Base-by-base conservation (phyloP, 2,797 vertebrate species). In the Apodemus agrarius region DNA sequence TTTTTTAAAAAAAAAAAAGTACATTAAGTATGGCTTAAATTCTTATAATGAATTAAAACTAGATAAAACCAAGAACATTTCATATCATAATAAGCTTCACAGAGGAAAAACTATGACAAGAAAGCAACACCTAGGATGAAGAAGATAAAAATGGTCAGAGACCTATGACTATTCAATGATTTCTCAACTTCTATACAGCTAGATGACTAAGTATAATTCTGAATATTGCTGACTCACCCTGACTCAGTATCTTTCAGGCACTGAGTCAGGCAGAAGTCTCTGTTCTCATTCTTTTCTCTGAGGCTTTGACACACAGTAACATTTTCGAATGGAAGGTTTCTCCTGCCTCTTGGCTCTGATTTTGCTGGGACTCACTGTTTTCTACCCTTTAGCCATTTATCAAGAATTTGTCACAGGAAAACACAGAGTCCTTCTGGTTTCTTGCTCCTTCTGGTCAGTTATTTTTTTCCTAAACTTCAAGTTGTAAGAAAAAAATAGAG, bases 11-110 rank as follows among this genome's bases (percentile, higher is more conserved):
- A n/a, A n/a, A n/a, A n/a, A 49, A 91, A 81, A 65, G 46, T 57
- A 83, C 21, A 93, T 54, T 76, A 97, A 79, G 3, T 59, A 3
- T 76, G 57, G 13, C 3, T 89, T 76, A 87, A 96, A 91, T 59
- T 79, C 89, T 80, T 76, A 83, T 63, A 80, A 94, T 75, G 89
- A 78, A 72, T 57, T 78, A 89, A 96, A 90, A 78, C 96, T 37
- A 95, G 12, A 69, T 90, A n/a, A 93, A 89, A 89, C 10, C 69
- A 90, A 88, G 31, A 86, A 63, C 74, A 88, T 85, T 88, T 93
- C 84, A 57, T 49, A 54, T 4, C 80, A 43, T 17, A 54, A 21
- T 37, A 86, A 89, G 19, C 14, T 63, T 17, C 81, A 95, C 12
- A 46, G 95, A 93, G 59, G 59, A 88, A 95, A 31, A 83, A 11